A percentile compares a stretch with the other conserved stretches of the same genome.
Conservation (phyloP, 2,888 invertebrate species). For the Diaphora mendica region DNA sequence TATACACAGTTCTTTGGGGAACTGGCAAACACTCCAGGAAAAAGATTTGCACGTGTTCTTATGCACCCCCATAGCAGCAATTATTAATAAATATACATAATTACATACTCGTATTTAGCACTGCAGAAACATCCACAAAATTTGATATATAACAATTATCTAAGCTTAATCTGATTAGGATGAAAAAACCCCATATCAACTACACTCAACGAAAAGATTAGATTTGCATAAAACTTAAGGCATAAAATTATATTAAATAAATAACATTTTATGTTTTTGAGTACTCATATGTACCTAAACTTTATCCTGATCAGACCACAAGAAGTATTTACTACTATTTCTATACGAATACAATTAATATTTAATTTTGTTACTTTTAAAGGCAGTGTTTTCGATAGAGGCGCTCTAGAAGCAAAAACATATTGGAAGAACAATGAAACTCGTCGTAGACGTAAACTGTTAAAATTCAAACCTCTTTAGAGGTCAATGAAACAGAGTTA, state of each 20-base stretch:
- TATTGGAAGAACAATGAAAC: background rate
- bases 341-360: constrained; percentile 74
- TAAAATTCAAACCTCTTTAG: background rate
- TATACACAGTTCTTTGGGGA: background rate
- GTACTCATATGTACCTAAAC: too few relatives aligned
- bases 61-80: background rate
- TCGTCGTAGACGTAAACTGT: background rate
- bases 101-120: background rate
- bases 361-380: constrained; percentile 59
- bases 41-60: background rate
- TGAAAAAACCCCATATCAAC: constrained; percentile 9
- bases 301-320: constrained; percentile 58
- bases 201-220: constrained; percentile 12
- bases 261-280: constrained; percentile 40
- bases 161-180: constrained; percentile 12
- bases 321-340: constrained; percentile 69
- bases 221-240: constrained; percentile 14
- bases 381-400: background rate
- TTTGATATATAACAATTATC: constrained; percentile 5
- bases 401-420: background rate
- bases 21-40: background rate
- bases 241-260: background rate
- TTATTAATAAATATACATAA: background rate
- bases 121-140: background rate
- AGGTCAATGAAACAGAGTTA: background rate